Evolutionary conservation across 2,113 vertebrate species (phyloP).

Genomic region (Proteles cristata): DNA sequence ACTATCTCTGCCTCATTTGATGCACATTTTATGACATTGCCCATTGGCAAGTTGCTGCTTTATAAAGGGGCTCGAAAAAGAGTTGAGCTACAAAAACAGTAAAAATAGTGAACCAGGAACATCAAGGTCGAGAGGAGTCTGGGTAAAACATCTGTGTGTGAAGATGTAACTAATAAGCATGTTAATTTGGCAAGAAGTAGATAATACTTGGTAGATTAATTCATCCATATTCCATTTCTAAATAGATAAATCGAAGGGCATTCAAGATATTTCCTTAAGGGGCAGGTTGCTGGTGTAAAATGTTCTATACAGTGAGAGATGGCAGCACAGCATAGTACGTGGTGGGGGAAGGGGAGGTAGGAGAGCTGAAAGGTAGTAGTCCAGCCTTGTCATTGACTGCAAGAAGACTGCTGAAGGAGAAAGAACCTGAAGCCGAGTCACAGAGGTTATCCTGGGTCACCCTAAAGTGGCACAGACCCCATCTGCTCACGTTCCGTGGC

Average conservation of each 20-base stretch:
- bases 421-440: not conserved
- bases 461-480: not conserved
- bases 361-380: not conserved
- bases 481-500: not conserved
- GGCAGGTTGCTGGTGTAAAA: not conserved
- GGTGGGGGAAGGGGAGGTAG: not conserved
- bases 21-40: slow-evolving; percentile 17
- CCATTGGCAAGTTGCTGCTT: not conserved
- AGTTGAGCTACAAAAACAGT: not conserved
- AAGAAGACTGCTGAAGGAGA: not conserved
- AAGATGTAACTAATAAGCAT: not conserved
- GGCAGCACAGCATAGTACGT: not conserved
- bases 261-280: not conserved
- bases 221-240: slow-evolving; percentile 11
- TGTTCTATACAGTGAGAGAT: not conserved
- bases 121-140: not conserved
- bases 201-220: not conserved
- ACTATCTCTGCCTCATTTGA: slow-evolving; percentile 20
- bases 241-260: not conserved
- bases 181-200: not conserved
- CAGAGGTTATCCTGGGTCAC: not conserved
- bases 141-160: not conserved
- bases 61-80: slow-evolving; percentile 6
- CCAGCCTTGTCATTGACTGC: not conserved
- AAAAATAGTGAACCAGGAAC: not conserved